These are phyloP conservation scores for Ptilonorhynchus violaceus DNA, from an alignment of 2,113 vertebrate species.

Conservation along the genomic window DNA sequence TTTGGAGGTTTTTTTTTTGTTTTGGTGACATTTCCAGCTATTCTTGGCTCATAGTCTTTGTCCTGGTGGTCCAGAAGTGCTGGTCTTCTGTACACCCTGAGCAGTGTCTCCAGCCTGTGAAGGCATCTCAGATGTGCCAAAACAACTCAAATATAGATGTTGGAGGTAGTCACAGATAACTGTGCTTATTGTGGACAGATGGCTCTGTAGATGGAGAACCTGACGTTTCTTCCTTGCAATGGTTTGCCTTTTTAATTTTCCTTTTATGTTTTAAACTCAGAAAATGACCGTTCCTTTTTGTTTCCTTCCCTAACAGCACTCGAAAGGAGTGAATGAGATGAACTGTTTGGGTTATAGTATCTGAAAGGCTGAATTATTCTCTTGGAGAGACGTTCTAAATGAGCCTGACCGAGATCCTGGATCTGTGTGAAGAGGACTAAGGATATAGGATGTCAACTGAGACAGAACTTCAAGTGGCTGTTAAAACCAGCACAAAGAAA, in stretches of 20 bases:
- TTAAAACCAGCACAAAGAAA: constrained; percentile 98
- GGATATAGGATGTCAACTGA: constrained; percentile 99
- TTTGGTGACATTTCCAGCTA: background rate
- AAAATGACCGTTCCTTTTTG: constrained; percentile 1
- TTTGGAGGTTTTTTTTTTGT: background rate
- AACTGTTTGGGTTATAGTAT: constrained; percentile 81
- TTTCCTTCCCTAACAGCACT: constrained; percentile 75
- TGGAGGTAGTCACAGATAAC: background rate
- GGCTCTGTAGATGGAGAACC: background rate
- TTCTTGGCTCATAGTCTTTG: background rate
- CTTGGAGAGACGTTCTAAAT: constrained; percentile 88
- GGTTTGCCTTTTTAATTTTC: background rate
- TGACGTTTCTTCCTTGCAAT: background rate
- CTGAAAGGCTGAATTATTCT: constrained; percentile 80
- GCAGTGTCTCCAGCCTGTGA: background rate
- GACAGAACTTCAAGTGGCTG: constrained; percentile 98
- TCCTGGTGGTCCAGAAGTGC: background rate
- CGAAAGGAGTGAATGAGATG: constrained; percentile 85
- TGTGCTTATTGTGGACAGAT: fast-evolving
- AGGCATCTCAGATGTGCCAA: background rate
- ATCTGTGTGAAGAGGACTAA: constrained; percentile 91
- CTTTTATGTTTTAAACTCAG: background rate
- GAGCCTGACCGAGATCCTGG: constrained; percentile 89
- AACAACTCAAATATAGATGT: background rate
- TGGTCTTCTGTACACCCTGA: background rate